phyloP scores from a whole-genome alignment of 2,888 invertebrate species.

The Euclidia mi region DNA sequence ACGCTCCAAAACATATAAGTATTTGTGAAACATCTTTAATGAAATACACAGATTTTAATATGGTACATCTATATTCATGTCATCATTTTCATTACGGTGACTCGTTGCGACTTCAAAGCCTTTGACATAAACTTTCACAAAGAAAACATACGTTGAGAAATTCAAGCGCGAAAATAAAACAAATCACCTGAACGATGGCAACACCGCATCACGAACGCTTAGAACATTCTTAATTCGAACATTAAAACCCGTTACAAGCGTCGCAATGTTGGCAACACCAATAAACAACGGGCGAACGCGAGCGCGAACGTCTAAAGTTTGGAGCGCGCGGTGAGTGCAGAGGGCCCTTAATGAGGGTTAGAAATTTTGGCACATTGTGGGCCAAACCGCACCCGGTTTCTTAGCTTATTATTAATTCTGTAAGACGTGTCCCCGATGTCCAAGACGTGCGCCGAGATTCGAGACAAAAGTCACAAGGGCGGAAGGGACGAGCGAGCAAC shows the following conservation, averaged over 20 bases:
- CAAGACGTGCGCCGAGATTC: constrained; percentile 90
- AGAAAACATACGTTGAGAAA: constrained; percentile 21
- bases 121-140: neutral
- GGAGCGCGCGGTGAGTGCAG: constrained; percentile 86
- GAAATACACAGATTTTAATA: constrained; percentile 13
- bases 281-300: constrained; percentile 86
- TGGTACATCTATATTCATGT: neutral
- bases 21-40: constrained; percentile 36
- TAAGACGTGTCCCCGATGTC: constrained; percentile 91
- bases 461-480: constrained; percentile 89
- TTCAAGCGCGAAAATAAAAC: constrained; percentile 60
- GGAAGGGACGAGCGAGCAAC: constrained; percentile 74
- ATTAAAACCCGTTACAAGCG: constrained; percentile 84
- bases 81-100: neutral
- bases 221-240: constrained; percentile 84
- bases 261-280: constrained; percentile 85
- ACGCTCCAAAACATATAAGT: constrained; percentile 39
- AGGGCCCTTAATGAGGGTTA: constrained; percentile 88
- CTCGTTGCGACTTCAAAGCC: neutral
- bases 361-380: constrained; percentile 89
- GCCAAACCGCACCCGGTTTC: constrained; percentile 87
- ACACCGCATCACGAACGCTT: constrained; percentile 66
- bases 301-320: constrained; percentile 85
- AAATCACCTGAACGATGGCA: constrained; percentile 58
- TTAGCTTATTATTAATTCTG: constrained; percentile 91